Evolutionary conservation across 2,888 invertebrate species (phyloP).

Genomic region (Nephrocerus scutellatus): DNA sequence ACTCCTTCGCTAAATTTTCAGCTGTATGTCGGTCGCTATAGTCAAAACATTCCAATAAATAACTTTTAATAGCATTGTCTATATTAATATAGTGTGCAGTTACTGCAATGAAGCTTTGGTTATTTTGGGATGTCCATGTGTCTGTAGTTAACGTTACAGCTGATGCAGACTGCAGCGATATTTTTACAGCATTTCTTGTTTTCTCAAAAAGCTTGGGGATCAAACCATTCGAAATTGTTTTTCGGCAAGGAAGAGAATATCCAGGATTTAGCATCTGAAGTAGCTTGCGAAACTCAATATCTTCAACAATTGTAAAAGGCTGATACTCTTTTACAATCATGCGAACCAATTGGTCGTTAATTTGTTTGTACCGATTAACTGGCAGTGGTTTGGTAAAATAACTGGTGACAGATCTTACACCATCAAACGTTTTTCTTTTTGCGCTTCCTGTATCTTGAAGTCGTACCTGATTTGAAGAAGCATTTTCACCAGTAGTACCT

Average conservation of each 20-base stretch:
- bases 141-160: too few species aligned
- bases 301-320: slow-evolving; percentile 8
- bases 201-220: too few species aligned
- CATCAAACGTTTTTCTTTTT: too few species aligned
- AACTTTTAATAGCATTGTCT: neutral
- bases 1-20: slow-evolving; percentile 5
- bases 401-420: too few species aligned
- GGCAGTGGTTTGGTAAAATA: too few species aligned
- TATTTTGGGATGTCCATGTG: slow-evolving; percentile 12
- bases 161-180: too few species aligned
- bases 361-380: too few species aligned
- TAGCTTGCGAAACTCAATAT: slow-evolving; percentile 8
- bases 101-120: slow-evolving; percentile 9
- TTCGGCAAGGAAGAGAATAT: slow-evolving; percentile 7
- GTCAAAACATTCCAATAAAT: slow-evolving; percentile 8
- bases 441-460: too few species aligned
- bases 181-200: too few species aligned
- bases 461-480: too few species aligned
- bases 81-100: slow-evolving; percentile 15
- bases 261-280: slow-evolving; percentile 4
- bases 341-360: neutral
- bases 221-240: too few species aligned
- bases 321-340: slow-evolving; percentile 5
- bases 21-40: slow-evolving; percentile 4
- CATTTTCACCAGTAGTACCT: too few species aligned